Evolutionary conservation across 1,140 invertebrate genomes (phyloP), one percentile per base, ranked within the genome.

Genomic region (Dufourea novaeangliae): DNA sequence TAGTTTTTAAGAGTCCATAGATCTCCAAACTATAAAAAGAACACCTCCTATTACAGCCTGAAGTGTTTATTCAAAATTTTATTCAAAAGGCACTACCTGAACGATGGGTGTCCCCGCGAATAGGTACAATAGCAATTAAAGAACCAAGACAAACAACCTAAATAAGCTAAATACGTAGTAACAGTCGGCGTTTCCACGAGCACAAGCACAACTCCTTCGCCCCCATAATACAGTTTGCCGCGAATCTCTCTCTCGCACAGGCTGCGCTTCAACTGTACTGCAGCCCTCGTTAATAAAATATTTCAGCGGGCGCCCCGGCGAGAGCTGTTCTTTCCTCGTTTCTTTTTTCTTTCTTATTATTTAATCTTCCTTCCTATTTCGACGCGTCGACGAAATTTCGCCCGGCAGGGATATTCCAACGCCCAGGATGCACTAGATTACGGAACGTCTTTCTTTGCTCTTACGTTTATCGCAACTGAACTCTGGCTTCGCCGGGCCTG

Each of bases 281-380:
- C 44, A 52, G 44, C 8, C 5, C 34, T 62, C 22, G 56, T 77
- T 77, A 77, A 77, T 71, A 71, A 77, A 71, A 77, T 77, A 77
- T 77, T 62, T 61, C 67, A 22, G 44, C 56, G 25, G 37, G 25
- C 32, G 39, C 25, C 7, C 34, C 14, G 25, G 25, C 25, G 39
- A 67, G 14, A n/a, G 22, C 25, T n/a, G 17, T 68, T 52, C 29
- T 68, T 63, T 22, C n/a, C 63, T 39, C 34, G 14, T 17, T 32
- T 22, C 27, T 22, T 32, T 22, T 63, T 69, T 44, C 56, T 64
- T 32, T 41, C 52, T 29, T 70, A 77, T 77, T 77, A 77, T 77
- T 70, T 52, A 71, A 77, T 61, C 44, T 50, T 41, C 39, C 59
- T 52, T 32, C 22, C 25, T 29, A 64, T 17, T 39, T 22, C 54